Conservation (phyloP, 1,140 invertebrate species). For the Drosophila lacteicornis region DNA sequence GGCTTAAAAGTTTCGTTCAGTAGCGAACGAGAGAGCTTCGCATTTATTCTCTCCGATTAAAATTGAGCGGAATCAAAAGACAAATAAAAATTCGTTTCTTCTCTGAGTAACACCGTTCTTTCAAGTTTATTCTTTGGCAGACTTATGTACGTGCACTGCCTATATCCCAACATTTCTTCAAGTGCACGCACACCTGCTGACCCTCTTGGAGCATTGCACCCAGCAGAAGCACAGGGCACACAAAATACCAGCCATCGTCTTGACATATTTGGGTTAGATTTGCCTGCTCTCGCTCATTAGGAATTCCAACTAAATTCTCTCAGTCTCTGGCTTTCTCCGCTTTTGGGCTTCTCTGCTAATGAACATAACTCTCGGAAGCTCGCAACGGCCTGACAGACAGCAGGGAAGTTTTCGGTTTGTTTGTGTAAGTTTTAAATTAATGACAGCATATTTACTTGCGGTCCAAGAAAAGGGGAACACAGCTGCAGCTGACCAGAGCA, state of each 20-base stretch:
- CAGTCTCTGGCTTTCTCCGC: slow-evolving; percentile 9
- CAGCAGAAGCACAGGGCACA: slow-evolving; percentile 46
- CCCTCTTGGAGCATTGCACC: slow-evolving; percentile 74
- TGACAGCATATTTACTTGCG: slow-evolving; percentile 80
- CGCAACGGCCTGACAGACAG: slow-evolving; percentile 30
- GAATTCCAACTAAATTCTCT: slow-evolving; percentile 67
- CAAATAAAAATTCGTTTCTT: too few species aligned
- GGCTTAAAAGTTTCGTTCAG: too few species aligned
- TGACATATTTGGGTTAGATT: slow-evolving; percentile 77
- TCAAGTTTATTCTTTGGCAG: too few species aligned
- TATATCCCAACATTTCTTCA: neutral
- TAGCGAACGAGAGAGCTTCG: too few species aligned
- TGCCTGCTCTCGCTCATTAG: slow-evolving; percentile 60
- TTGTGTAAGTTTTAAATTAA: slow-evolving; percentile 81
- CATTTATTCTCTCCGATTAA: too few species aligned
- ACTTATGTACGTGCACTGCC: too few species aligned
- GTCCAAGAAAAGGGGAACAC: slow-evolving; percentile 41
- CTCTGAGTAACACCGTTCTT: too few species aligned
- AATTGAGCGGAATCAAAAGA: too few species aligned
- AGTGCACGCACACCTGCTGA: slow-evolving; percentile 66
- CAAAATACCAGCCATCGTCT: slow-evolving; percentile 68
- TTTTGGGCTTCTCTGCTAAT: slow-evolving; percentile 75
- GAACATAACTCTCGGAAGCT: slow-evolving; percentile 75
- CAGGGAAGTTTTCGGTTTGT: slow-evolving; percentile 61
- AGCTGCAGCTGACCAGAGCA: slow-evolving; percentile 51